Conservation (phyloP, 2,888 invertebrate genomes). For the Lasioglossum pauxillum region DNA sequence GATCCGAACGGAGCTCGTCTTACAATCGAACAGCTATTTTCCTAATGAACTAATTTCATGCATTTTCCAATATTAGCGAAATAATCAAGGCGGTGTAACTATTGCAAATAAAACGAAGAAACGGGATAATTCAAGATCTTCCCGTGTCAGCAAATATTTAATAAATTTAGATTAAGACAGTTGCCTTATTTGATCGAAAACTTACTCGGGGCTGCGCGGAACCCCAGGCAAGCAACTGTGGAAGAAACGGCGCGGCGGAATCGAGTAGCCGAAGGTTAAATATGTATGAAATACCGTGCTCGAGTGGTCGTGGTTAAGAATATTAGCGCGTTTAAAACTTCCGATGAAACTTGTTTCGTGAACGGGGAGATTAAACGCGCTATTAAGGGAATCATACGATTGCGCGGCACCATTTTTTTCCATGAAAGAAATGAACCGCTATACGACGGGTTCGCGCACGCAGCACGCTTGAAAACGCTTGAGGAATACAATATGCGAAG, state of each 20-base stretch:
- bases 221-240: not conserved
- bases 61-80: too few relatives aligned
- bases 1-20: not conserved
- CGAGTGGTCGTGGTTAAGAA: not conserved
- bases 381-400: slow-evolving; percentile 3
- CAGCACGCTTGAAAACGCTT: not conserved
- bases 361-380: not conserved
- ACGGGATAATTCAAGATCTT: too few relatives aligned
- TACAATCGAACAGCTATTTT: not conserved
- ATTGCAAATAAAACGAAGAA: too few relatives aligned
- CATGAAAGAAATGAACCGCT: not conserved
- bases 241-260: not conserved
- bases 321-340: not conserved
- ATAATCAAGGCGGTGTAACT: too few relatives aligned
- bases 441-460: not conserved
- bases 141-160: too few relatives aligned
- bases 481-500: not conserved
- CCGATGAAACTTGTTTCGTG: not conserved
- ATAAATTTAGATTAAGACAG: not conserved
- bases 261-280: not conserved
- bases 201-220: not conserved
- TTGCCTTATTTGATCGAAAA: not conserved
- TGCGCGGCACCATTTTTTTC: not conserved
- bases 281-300: not conserved
- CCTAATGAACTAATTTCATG: not conserved